phyloP scores from a whole-genome alignment of 2,888 invertebrate species.

The Stenotaenia linearis region DNA sequence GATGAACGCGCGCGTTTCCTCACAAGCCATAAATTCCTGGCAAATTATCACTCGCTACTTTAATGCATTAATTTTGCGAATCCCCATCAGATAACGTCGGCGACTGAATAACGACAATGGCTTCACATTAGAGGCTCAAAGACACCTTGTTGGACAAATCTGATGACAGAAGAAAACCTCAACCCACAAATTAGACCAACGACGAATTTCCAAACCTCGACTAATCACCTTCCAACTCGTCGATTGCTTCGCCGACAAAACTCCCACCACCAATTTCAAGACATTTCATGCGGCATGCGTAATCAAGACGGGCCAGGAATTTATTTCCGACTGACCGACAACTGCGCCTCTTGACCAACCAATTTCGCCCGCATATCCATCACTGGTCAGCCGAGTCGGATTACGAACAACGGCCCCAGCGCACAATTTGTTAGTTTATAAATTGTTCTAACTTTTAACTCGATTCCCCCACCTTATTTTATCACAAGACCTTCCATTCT shows the following conservation, averaged over 20 bases:
- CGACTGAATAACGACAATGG: background rate
- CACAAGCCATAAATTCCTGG: background rate
- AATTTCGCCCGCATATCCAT: background rate
- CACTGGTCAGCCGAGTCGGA: background rate
- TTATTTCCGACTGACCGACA: background rate
- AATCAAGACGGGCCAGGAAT: background rate
- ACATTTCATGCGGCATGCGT: background rate
- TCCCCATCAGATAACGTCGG: background rate
- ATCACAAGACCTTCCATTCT: conserved; percentile 2
- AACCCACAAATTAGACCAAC: background rate
- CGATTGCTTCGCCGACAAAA: background rate
- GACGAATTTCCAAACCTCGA: background rate
- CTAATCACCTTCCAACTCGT: background rate
- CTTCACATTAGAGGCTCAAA: background rate
- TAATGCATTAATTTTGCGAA: background rate
- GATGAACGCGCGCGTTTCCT: background rate
- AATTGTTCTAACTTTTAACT: background rate
- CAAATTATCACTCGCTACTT: background rate
- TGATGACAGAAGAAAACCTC: background rate
- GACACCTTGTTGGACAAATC: background rate
- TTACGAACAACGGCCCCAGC: background rate
- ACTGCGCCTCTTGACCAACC: background rate
- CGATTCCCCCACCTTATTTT: background rate
- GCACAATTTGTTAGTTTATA: background rate
- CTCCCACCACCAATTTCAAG: background rate